These are phyloP conservation scores for Mamestra brassicae DNA, from an alignment of 2,888 invertebrate species.

Conservation along the genomic window DNA sequence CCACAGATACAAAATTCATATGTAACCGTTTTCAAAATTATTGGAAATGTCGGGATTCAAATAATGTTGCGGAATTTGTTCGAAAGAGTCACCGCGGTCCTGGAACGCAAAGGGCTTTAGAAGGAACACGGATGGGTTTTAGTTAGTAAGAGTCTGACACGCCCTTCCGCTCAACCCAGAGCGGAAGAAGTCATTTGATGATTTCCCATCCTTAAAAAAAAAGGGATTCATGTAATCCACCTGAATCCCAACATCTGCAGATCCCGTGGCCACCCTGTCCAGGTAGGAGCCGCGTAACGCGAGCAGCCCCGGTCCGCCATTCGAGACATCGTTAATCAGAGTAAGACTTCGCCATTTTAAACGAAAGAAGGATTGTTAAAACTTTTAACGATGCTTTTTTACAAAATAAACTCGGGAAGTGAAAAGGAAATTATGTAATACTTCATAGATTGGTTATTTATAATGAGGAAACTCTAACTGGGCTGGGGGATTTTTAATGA, in stretches of 20 bases:
- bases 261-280: conserved; percentile 34
- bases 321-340: conserved; percentile 64
- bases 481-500: conserved; percentile 41
- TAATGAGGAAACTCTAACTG: conserved; percentile 50
- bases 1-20: not conserved
- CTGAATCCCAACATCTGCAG: not conserved
- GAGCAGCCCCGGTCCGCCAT: conserved; percentile 48
- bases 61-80: too few species aligned
- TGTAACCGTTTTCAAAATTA: not conserved
- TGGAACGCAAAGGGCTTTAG: too few species aligned
- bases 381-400: conserved; percentile 65
- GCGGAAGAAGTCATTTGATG: too few species aligned
- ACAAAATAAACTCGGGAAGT: conserved; percentile 31
- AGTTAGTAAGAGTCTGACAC: too few species aligned
- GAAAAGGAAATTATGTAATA: conserved; percentile 52
- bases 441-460: conserved; percentile 57
- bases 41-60: not conserved
- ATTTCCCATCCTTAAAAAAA: too few species aligned
- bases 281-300: conserved; percentile 48
- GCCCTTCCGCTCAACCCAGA: too few species aligned
- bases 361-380: conserved; percentile 64
- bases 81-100: too few species aligned
- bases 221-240: not conserved
- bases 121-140: too few species aligned
- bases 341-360: conserved; percentile 55